Evolutionary conservation across 64 coral and sea anemone genomes (phyloP), one percentile per base, ranked within the genome.

Genomic region (Platygyra sinensis): DNA sequence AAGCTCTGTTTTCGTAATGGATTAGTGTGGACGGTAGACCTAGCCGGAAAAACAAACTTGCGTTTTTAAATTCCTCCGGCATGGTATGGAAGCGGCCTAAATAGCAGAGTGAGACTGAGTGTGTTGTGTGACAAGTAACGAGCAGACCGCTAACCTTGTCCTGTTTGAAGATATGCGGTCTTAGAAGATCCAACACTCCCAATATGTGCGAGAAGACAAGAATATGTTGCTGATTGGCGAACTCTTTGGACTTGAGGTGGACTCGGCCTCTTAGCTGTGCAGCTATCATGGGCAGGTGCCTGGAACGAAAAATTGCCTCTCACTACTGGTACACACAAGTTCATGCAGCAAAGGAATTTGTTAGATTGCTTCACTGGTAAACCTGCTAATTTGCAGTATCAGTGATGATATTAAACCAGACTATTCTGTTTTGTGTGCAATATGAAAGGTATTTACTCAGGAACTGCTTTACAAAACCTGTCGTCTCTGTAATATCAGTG

Each of bases 191-290:
- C 71, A 99, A 54, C 9, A 99, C 72, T 36, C 87, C 94, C 57
- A 99, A 80, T 4, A 99, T 76, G 63, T 99, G 97, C 3, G 88
- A 92, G 24, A 99, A 94, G 38, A 98, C 91, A 16, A 98, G 72
- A 15, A 93, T 51, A 87, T 98, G 93, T 71, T 98, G 93, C 42
- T 98, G 93, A 77, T 94, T 92, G 77, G 69, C 86, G 38, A 94
- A 98, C 31, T 98, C 96, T 51, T 87, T 93, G 17, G 77, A 90
- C 27, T 93, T 98, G 12, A 95, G 90, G 74, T 98, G 96, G 1
- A 80, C 87, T 16, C 96, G 93, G 27, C 97, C 97, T 30, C 94
- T 89, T 28, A 99, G 57, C 32, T 96, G 74, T 5, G 93, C 89
- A 1, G 94, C 87, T 38, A 99, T 94, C 82, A 99, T 89, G 24